A percentile compares a stretch with the other conserved stretches of the same genome.
Evolutionary conservation across 1,140 invertebrate species (phyloP).

Genomic region (Melipona quadrifasciata): DNA sequence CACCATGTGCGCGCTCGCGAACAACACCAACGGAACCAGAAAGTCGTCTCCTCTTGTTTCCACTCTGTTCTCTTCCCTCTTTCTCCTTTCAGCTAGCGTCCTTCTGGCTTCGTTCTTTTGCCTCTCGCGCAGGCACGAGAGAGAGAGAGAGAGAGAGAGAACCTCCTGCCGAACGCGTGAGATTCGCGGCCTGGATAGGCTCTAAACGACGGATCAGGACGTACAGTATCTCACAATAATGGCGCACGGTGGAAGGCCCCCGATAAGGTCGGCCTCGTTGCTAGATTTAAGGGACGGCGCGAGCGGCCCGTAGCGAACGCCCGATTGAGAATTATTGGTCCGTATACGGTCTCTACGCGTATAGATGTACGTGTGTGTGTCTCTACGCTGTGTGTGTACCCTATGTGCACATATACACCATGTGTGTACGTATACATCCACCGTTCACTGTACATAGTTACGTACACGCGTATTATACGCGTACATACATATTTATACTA

Average conservation of each 20-base stretch:
- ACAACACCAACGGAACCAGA: slow-evolving; percentile 18
- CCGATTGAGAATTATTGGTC: slow-evolving; percentile 64
- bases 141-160: not conserved
- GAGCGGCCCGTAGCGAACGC: slow-evolving; percentile 36
- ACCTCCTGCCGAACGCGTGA: slow-evolving; percentile 57
- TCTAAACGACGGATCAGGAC: slow-evolving; percentile 66
- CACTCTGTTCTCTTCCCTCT: not conserved
- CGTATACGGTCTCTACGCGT: slow-evolving; percentile 24
- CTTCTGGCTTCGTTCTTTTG: not conserved
- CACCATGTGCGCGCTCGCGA: slow-evolving; percentile 30
- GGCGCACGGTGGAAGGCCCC: slow-evolving; percentile 61
- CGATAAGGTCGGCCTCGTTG: slow-evolving; percentile 63
- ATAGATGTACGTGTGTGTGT: not conserved
- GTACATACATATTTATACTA: not conserved
- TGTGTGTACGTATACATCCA: too few species aligned
- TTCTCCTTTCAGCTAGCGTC: not conserved
- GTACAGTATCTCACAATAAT: slow-evolving; percentile 67
- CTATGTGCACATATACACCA: not conserved
- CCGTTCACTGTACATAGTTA: too few species aligned
- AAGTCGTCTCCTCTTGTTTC: not conserved
- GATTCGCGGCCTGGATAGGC: slow-evolving; percentile 57
- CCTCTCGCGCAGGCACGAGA: too few species aligned
- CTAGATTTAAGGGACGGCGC: slow-evolving; percentile 64
- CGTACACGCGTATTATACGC: not conserved
- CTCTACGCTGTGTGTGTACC: not conserved